Base-by-base conservation (phyloP, 2,797 vertebrate species). In the Sebastiscus tertius region DNA sequence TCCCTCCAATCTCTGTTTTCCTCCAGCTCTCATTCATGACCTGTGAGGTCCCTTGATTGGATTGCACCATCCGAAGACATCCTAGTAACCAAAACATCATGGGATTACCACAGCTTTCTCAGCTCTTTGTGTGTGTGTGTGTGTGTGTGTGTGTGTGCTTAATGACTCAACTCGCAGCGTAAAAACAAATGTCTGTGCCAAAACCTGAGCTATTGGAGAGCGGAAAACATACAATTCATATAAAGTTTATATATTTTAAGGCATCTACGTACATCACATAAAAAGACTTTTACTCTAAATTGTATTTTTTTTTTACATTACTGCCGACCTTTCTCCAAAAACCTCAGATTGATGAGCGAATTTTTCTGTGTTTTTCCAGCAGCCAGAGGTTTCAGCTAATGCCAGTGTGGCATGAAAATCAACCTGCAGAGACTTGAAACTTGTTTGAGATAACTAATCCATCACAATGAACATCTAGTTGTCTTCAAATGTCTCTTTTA, bases 101-200 rank as follows among this genome's bases (percentile, higher is more conserved):
- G 76, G 77, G 91, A 92, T 93, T 93, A 93, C 36, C 46, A 67
- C 24, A 59, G 81, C 75, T 79, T 82, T 82, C 74, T 77, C 59
- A 69, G 52, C 72, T 66, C 26, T 83, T 29, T 76, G 46, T 76
- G 52, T 59, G 54, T 39, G 56, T 84, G 46, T 71, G 62, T 65
- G 60, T 61, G 59, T 73, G 54, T 72, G 54, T 66, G 56, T 36
- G 34, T 39, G 36, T 63, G 73, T 75, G 69, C 73, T 78, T 77
- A 83, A 78, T 79, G 80, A 83, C 60, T 82, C 60, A 75, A 79
- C 18, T 31, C 55, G 12, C n/a, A 29, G 55, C 0, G 12, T 75
- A 49, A 73, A 78, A 86, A 61, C 60, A 64, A 34, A 72, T 36
- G 11, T 67, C n/a, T 39, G 27, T 20, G 36, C 49, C 64, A 74